Percentiles rank a stretch among this genome's conserved stretches.
Conservation (phyloP, 2,113 vertebrate genomes). For the Eurystomus gularis region DNA sequence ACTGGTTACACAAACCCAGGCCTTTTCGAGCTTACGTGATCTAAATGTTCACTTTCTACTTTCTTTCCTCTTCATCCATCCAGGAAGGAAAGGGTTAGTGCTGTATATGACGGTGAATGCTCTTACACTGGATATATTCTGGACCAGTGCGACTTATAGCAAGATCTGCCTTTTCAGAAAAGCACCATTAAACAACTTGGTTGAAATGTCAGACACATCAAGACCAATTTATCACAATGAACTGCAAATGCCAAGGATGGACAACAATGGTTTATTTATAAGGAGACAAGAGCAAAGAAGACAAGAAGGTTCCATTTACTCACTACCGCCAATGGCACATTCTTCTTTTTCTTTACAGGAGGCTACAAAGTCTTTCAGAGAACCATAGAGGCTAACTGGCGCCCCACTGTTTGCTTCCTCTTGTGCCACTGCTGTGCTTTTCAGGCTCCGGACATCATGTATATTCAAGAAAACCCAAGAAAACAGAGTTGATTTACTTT, state of each 20-base stretch:
- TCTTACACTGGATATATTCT: not conserved
- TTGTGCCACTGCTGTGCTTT: constrained; percentile 72
- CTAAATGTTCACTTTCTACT: not conserved
- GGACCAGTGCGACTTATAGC: not conserved
- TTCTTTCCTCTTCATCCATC: not conserved
- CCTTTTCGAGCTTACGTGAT: not conserved
- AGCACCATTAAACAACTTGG: constrained; percentile 62
- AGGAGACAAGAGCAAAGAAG: constrained; percentile 70
- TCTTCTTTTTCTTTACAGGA: constrained; percentile 67
- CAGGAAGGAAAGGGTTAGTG: constrained; percentile 25
- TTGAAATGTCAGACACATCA: constrained; percentile 74
- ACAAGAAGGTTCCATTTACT: constrained; percentile 72
- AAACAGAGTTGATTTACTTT: constrained; percentile 71
- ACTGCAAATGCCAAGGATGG: constrained; percentile 71
- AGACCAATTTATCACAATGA: constrained; percentile 74
- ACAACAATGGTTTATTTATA: constrained; percentile 73
- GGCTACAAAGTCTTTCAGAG: constrained; percentile 70
- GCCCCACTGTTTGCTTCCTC: constrained; percentile 74
- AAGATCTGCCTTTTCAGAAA: constrained; percentile 52
- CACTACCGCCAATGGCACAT: constrained; percentile 63
- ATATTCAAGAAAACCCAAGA: constrained; percentile 69
- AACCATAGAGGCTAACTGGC: constrained; percentile 65
- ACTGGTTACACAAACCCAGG: not conserved
- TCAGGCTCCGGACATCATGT: constrained; percentile 67
- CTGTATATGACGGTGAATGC: not conserved